phyloP scores from a whole-genome alignment of 1,140 invertebrate genomes.

The Heterodera schachtii region DNA sequence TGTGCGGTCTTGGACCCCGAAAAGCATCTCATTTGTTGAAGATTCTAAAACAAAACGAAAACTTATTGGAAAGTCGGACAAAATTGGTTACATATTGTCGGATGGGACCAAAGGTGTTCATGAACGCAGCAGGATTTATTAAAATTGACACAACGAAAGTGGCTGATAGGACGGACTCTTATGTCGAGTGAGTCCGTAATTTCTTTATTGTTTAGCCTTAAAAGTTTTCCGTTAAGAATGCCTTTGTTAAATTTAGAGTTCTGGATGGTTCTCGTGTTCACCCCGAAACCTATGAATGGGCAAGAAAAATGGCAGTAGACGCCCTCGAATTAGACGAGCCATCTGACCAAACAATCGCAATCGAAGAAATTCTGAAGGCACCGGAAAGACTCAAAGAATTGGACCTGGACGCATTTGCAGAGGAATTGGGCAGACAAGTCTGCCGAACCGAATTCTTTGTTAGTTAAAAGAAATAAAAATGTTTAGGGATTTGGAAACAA shows the following conservation, averaged over 20 bases:
- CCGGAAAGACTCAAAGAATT: slow-evolving; percentile 93
- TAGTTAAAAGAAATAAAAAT: not conserved
- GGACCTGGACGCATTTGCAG: slow-evolving; percentile 96
- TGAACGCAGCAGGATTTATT: slow-evolving; percentile 98
- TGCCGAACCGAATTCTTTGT: not conserved
- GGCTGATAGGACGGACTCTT: slow-evolving; percentile 44
- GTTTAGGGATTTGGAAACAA: slow-evolving; percentile 86
- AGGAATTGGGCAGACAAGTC: slow-evolving; percentile 84
- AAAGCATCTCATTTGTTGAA: slow-evolving; percentile 88
- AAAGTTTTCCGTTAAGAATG: slow-evolving; percentile 78
- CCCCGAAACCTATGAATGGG: slow-evolving; percentile 96
- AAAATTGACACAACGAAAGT: slow-evolving; percentile 87
- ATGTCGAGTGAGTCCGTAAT: slow-evolving; percentile 40
- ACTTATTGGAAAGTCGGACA: slow-evolving; percentile 71
- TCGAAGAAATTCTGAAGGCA: slow-evolving; percentile 87
- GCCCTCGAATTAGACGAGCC: slow-evolving; percentile 95
- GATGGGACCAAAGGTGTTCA: slow-evolving; percentile 91
- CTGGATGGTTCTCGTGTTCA: slow-evolving; percentile 95
- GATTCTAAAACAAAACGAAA: slow-evolving; percentile 53
- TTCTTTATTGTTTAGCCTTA: slow-evolving; percentile 66
- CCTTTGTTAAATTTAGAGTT: slow-evolving; percentile 73
- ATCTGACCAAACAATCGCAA: slow-evolving; percentile 87
- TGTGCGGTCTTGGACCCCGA: slow-evolving; percentile 91
- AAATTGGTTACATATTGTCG: slow-evolving; percentile 91
- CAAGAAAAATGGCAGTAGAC: slow-evolving; percentile 98